Evolutionary conservation across 2,888 invertebrate genomes (phyloP).

Genomic region (Sarcophaga caerulescens): DNA sequence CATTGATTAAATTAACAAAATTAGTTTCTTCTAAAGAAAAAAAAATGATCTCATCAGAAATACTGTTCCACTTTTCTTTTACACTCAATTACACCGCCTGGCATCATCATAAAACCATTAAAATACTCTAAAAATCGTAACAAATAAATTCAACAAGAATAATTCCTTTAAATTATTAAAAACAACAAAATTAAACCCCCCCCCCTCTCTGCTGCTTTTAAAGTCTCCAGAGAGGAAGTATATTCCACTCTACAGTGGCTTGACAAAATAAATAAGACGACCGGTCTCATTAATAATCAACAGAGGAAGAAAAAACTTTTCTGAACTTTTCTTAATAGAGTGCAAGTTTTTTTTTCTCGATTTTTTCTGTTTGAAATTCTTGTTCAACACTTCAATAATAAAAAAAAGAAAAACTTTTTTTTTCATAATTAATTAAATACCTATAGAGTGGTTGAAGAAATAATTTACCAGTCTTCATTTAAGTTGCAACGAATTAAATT

Average conservation of each 20-base stretch:
- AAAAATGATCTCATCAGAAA: too few relatives aligned
- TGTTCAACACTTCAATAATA: neutral
- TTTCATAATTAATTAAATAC: constrained; percentile 59
- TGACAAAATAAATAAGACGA: neutral
- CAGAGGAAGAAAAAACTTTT: constrained; percentile 3
- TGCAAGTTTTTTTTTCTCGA: constrained; percentile 11
- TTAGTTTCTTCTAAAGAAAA: too few relatives aligned
- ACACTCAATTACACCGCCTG: too few relatives aligned
- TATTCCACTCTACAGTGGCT: neutral
- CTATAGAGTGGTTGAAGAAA: constrained; percentile 27
- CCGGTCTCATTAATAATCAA: neutral
- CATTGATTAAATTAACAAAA: too few relatives aligned
- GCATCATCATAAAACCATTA: too few relatives aligned
- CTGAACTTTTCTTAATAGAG: neutral
- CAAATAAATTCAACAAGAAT: too few relatives aligned
- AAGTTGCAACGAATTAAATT: constrained; percentile 61
- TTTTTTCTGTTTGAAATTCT: neutral
- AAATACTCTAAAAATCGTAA: too few relatives aligned
- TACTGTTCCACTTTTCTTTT: too few relatives aligned
- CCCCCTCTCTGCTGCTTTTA: neutral
- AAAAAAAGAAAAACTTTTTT: constrained; percentile 31
- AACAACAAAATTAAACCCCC: neutral
- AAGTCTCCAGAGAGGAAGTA: neutral
- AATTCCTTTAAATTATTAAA: neutral
- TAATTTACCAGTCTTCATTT: constrained; percentile 28